Conservation (phyloP, 1,140 invertebrate genomes). For the Polypedilum pembai region DNA sequence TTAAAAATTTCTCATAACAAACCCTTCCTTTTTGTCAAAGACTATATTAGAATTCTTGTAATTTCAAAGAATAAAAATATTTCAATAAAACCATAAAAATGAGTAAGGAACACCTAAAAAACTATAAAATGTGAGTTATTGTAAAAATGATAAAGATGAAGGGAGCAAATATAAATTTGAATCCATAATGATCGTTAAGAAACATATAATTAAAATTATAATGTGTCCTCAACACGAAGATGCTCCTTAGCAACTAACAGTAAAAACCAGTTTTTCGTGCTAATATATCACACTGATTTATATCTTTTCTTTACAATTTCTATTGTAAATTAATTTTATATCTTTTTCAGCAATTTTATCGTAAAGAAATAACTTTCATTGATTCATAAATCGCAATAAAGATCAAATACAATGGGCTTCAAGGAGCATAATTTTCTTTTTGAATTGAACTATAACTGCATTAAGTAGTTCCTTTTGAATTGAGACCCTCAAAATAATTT, state of each 20-base stretch:
- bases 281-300: not conserved
- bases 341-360: not conserved
- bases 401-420: not conserved
- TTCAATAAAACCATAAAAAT: not conserved
- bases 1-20: too few species aligned
- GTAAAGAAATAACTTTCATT: not conserved
- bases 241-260: not conserved
- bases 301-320: not conserved
- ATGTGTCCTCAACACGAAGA: not conserved
- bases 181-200: not conserved
- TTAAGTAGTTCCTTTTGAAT: not conserved
- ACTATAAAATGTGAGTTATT: not conserved
- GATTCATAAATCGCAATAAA: not conserved
- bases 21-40: not conserved
- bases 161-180: not conserved
- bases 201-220: too few species aligned
- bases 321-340: not conserved
- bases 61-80: not conserved
- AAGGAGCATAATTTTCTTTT: not conserved
- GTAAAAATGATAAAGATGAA: not conserved
- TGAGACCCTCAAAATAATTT: not conserved
- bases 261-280: not conserved
- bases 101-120: not conserved
- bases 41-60: not conserved
- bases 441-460: not conserved